phyloP scores from a whole-genome alignment of 2,888 invertebrate species.

The Acanthosepion lycidas region DNA sequence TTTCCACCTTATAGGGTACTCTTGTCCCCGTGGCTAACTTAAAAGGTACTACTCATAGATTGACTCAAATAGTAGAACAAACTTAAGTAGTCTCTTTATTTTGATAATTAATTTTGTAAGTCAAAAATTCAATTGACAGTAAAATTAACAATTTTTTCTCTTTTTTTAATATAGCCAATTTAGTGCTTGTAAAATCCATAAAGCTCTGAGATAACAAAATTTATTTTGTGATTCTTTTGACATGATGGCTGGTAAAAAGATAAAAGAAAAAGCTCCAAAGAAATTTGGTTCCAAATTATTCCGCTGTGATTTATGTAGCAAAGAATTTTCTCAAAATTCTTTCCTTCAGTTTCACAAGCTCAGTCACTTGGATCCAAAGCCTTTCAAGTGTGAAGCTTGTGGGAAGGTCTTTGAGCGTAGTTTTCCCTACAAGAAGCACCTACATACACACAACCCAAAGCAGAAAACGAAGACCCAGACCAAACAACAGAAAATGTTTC shows the following conservation, averaged over 20 bases:
- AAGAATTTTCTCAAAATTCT: neutral
- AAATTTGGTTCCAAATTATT: neutral
- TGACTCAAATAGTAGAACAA: too few species aligned
- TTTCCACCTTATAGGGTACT: too few species aligned
- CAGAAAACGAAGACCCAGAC: neutral
- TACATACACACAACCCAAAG: neutral
- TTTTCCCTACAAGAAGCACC: neutral
- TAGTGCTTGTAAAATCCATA: too few species aligned
- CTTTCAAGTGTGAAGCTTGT: neutral
- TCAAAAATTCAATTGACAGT: too few species aligned
- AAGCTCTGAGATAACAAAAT: too few species aligned
- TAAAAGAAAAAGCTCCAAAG: neutral
- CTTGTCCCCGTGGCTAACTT: too few species aligned
- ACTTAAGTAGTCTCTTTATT: too few species aligned
- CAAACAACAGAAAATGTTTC: neutral
- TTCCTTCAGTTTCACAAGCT: conserved; percentile 18
- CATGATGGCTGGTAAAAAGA: neutral
- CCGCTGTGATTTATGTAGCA: neutral
- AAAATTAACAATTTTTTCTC: too few species aligned
- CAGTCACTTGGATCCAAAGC: neutral
- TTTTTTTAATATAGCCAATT: too few species aligned
- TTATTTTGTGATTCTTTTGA: too few species aligned
- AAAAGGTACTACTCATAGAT: too few species aligned
- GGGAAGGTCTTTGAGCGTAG: neutral
- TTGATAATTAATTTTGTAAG: too few species aligned